Base-by-base conservation (phyloP, 1,140 invertebrate genomes). In the Helicoverpa armigera region DNA sequence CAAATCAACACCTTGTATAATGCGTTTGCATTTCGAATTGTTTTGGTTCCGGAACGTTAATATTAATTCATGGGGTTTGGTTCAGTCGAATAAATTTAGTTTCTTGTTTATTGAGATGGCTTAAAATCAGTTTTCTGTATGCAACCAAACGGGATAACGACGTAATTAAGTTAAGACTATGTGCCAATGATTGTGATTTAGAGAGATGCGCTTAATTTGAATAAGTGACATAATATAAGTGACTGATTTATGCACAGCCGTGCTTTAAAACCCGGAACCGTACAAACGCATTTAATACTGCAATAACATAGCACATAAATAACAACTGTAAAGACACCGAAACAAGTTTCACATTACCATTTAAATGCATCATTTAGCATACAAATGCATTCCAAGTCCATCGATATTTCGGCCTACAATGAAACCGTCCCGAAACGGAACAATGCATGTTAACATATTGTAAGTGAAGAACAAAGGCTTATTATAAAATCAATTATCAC, bases 401-500 rank as follows among this genome's bases (percentile, higher is more conserved):
- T 61, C 73, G 18, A 29, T 54, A 56, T 77, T 65, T 48, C 58
- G 35, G n/a, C 16, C 58, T 53, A 53, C 60, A 77, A 77, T 65
- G 60, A 48, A 65, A 43, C 60, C 16, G 31, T 77, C 48, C 61
- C 74, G 48, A 65, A 65, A 53, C n/a, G 70, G 56, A 63, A 77
- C 74, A 77, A 77, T 77, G 18, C 60, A 51, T 51, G 73, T 76
- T 76, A 65, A 77, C 75, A 77, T 67, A 77, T 77, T 67, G 61
- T 67, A 77, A 77, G 61, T 56, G 31, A 77, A 65, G 75, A 77
- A 77, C 75, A 77, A 77, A 65, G 75, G 50, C 48, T 65, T 67
- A 67, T 77, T 77, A 67, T 77, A 77, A 65, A 67, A 77, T 77
- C 75, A 77, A 65, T 77, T 77, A 77, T 77, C 43, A 63, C 60